Evolutionary conservation across 1,140 invertebrate genomes (phyloP), one percentile per base, ranked within the genome.

Genomic region (Drosophila kanapiae): DNA sequence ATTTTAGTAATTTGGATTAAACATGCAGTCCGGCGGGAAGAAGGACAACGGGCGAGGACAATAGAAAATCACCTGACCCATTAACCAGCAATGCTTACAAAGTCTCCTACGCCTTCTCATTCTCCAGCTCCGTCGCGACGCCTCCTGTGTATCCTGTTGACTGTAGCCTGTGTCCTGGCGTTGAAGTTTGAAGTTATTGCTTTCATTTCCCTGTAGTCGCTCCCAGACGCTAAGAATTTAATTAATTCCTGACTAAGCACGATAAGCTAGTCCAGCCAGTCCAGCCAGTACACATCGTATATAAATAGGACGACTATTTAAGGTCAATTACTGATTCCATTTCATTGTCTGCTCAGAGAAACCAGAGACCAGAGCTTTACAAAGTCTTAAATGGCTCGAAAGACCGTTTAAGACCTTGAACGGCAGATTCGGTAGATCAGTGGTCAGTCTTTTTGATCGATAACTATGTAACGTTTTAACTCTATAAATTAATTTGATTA

Each of bases 1-100:
- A 88, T 88, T 80, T 88, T 75, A 80, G 84, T 87, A 87, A 87
- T 87, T 87, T 88, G 84, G 84, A 88, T 87, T 88, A 87, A 88
- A 87, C 84, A 87, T 88, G 84, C 85, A 75, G 84, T 88, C 84
- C 72, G 59, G 80, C 65, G 54, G 56, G 59, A 63, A 70, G 49
- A 51, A 59, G 53, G 51, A 40, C 57, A 86, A 74, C 80, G 65
- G 56, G 51, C 84, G 85, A 78, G 80, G 74, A 88, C 84, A 88
- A 81, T 84, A 87, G 80, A 84, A 87, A 88, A 87, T 87, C 85
- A 87, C 84, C 84, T 87, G 84, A 84, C 45, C 84, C 84, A 87
- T 87, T 87, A 87, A 82, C 78, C 72, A 79, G 65, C 67, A 82
- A 82, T 76, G 82, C 68, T 78, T 48, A 63, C 59, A 56, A 69